Evolutionary conservation across 2,888 invertebrate species (phyloP).

Genomic region (Leptopilina drosophilae): DNA sequence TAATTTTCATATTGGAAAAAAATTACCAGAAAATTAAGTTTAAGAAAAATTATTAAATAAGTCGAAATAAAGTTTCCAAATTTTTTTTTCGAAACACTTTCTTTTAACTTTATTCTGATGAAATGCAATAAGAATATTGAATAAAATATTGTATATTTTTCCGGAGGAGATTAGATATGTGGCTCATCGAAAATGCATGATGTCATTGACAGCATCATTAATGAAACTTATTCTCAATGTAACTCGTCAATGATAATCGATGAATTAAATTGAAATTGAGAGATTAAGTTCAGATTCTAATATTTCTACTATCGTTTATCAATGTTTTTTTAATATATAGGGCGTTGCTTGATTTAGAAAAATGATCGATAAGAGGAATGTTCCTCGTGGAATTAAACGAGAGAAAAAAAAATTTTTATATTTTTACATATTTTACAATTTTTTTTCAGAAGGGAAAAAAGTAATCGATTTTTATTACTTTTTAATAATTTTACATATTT

Average conservation of each 20-base stretch:
- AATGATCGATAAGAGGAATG: not conserved
- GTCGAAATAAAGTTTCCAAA: too few relatives aligned
- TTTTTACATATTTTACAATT: not conserved
- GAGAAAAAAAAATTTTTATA: not conserved
- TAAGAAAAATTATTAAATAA: too few relatives aligned
- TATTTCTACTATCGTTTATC: not conserved
- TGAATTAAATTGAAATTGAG: conserved; percentile 8
- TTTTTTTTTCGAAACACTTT: not conserved
- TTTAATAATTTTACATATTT: not conserved
- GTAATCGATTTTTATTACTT: not conserved
- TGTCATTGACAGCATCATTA: not conserved
- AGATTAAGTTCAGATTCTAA: not conserved
- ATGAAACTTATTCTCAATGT: not conserved
- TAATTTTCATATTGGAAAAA: too few relatives aligned
- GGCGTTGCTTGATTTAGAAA: conserved; percentile 6
- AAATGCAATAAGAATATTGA: not conserved
- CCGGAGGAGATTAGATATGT: not conserved
- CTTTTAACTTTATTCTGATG: not conserved
- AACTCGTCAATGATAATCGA: not conserved
- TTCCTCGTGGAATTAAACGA: not conserved
- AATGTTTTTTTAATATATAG: not conserved
- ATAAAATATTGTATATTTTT: not conserved
- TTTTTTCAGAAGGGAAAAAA: not conserved
- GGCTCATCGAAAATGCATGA: not conserved
- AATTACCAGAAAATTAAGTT: too few relatives aligned